Evolutionary conservation across 2,888 invertebrate genomes (phyloP).

Genomic region (Polydesmus complanatus): DNA sequence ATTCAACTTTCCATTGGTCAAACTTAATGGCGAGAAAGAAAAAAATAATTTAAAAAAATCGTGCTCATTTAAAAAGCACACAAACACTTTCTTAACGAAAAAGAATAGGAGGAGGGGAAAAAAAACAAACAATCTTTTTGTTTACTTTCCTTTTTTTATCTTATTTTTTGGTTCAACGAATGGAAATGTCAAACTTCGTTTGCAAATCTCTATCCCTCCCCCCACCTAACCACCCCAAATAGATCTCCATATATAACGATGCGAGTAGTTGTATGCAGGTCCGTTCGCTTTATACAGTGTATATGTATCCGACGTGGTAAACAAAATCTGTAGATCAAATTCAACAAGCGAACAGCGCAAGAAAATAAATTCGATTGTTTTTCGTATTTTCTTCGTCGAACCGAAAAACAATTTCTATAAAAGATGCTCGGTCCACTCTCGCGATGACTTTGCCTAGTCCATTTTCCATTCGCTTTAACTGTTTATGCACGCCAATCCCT

Average conservation of each 20-base stretch:
- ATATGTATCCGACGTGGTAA: neutral
- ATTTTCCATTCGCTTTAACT: too few species aligned
- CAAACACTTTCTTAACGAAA: neutral
- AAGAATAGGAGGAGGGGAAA: neutral
- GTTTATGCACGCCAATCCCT: too few species aligned
- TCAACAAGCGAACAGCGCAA: neutral
- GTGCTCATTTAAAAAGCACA: neutral
- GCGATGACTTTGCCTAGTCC: too few species aligned
- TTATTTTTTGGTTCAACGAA: neutral
- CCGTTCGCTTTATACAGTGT: neutral
- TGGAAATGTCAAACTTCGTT: neutral
- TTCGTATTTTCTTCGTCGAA: neutral
- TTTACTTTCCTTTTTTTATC: too few species aligned
- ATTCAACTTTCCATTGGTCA: too few species aligned
- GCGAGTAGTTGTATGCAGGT: neutral
- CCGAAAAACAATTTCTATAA: neutral
- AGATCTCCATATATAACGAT: neutral
- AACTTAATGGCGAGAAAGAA: too few species aligned
- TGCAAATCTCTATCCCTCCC: neutral
- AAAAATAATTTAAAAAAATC: too few species aligned
- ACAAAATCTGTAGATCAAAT: neutral
- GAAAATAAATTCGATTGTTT: neutral
- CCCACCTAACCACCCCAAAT: neutral
- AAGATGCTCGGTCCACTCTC: neutral
- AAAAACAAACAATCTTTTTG: too few species aligned